Base-by-base conservation (phyloP, 2,888 invertebrate species). In the Phyto melanocephala region DNA sequence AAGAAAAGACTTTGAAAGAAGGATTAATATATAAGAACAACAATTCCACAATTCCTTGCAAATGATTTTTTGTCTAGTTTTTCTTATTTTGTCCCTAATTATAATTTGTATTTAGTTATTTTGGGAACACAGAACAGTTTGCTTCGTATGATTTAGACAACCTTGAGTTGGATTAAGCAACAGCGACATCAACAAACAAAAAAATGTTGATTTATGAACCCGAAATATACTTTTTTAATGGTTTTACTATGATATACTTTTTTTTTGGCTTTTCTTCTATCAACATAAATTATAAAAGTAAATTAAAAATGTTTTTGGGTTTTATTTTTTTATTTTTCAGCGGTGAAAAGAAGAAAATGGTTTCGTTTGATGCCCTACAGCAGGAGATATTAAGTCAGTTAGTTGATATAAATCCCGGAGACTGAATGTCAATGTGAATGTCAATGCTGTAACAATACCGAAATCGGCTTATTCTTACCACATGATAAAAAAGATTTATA, bases 161-260 rank as follows among this genome's bases (percentile, higher is more conserved):
- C 63, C 62, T 60, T 54, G 33, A 75, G 33, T 52, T 70, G 58
- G 28, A 37, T 74, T 33, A 10, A 40, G 20, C 5, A 70, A 42
- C 58, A 68, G 13, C 15, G 40, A 4, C 28, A 20, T n/a, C 28
- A 67, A 7, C 3, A 11, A 15, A 35, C 10, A 52, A 60, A 56
- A 40, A 22, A 22, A 50, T 13, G 42, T 75, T 85, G 85, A 85
- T 85, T 85, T 85, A 85, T 85, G 85, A 85, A 83, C 76, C 56
- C 40, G 50, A 68, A 75, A 56, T 52, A 62, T 75, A 80, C 76
- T 65, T 71, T 77, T 80, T 81, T 74, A 65, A 50, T 47, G 56
- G 35, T 58, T 70, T 75, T 70, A 50, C 63, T 75, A 35, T 67
- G 47, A 35, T 75, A 62, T 56, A 56, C 63, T 24, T 60, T 68